Conservation (phyloP, 2,797 vertebrate species). For the Alectoris magna region DNA sequence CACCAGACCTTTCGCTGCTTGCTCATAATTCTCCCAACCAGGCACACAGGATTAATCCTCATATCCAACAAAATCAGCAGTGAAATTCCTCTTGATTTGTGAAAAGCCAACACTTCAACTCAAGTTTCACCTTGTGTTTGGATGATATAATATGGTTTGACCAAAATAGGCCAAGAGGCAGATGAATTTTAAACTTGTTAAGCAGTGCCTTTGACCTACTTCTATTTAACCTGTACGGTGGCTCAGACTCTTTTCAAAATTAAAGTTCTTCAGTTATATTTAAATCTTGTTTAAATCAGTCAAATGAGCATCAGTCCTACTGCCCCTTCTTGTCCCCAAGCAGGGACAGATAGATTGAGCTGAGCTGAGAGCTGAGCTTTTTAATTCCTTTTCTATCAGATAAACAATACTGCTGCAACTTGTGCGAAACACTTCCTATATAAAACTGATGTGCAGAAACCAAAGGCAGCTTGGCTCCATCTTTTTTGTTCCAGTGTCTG, state of each 20-base stretch:
- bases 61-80: neutral
- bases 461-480: neutral
- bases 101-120: neutral
- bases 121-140: neutral
- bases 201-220: neutral
- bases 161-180: neutral
- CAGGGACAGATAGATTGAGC: neutral
- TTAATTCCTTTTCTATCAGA: neutral
- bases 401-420: neutral
- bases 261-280: neutral
- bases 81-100: neutral
- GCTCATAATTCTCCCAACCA: neutral
- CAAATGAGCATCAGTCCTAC: neutral
- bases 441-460: neutral
- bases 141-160: neutral
- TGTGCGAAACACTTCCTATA: neutral
- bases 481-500: neutral
- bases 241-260: neutral
- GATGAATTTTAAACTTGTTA: neutral
- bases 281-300: conserved; percentile 21
- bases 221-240: neutral
- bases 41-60: neutral
- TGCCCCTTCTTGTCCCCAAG: neutral
- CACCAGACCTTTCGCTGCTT: neutral
- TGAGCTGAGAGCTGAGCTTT: neutral